Conservation (phyloP, 2,888 invertebrate genomes). For the Drosophila meridiana region DNA sequence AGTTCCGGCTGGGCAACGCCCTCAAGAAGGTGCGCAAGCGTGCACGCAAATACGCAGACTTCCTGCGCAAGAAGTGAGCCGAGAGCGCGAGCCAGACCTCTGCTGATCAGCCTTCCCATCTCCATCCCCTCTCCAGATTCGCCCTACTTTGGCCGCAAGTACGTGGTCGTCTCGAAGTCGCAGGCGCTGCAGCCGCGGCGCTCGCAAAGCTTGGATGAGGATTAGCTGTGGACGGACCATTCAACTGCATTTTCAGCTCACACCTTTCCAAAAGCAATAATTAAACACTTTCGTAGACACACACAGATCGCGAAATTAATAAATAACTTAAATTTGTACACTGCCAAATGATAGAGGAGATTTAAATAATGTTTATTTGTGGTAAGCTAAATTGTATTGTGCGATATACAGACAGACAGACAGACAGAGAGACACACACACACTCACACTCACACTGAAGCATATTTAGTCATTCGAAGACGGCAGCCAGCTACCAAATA, state of each 20-base stretch:
- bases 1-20: conserved; percentile 83
- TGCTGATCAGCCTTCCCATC: conserved; percentile 40
- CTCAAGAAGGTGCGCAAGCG: conserved; percentile 84
- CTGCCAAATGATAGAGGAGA: conserved; percentile 74
- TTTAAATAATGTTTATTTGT: conserved; percentile 56
- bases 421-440: conserved; percentile 27
- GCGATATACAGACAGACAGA: conserved; percentile 37
- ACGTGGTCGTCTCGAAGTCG: conserved; percentile 79
- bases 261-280: conserved; percentile 69
- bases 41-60: conserved; percentile 85
- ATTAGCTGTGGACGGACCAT: conserved; percentile 48
- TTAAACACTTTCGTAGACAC: conserved; percentile 41
- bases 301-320: conserved; percentile 40
- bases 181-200: conserved; percentile 48
- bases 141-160: conserved; percentile 82
- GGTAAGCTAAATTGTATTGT: conserved; percentile 65
- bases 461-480: conserved; percentile 37
- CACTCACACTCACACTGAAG: conserved; percentile 18
- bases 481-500: conserved; percentile 59
- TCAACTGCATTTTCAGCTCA: conserved; percentile 42
- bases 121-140: conserved; percentile 65
- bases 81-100: conserved; percentile 17
- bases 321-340: conserved; percentile 73
- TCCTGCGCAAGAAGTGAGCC: conserved; percentile 83
- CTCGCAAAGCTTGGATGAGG: conserved; percentile 73